Percentiles rank a stretch among this genome's conserved stretches.
Conservation (phyloP, 2,888 invertebrate genomes). For the Caenorhabditis sp. region DNA sequence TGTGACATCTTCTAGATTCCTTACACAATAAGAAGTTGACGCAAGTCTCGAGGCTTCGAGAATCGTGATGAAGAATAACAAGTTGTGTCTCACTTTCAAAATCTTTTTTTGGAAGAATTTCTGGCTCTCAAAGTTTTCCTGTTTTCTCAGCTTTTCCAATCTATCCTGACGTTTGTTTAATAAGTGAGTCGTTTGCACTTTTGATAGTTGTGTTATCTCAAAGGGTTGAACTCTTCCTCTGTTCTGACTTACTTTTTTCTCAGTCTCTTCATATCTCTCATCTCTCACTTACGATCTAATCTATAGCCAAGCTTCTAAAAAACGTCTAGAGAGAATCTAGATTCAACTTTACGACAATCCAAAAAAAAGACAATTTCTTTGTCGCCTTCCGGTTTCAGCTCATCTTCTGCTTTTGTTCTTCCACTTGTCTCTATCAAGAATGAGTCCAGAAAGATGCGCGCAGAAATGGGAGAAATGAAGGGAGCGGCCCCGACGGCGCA, state of each 20-base stretch:
- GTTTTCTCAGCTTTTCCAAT: neutral
- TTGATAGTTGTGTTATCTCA: constrained; percentile 25
- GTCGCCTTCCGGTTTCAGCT: constrained; percentile 38
- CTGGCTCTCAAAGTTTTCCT: neutral
- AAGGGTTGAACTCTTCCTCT: constrained; percentile 25
- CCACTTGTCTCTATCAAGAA: constrained; percentile 35
- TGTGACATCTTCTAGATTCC: constrained; percentile 45
- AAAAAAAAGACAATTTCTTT: constrained; percentile 31
- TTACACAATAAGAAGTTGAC: constrained; percentile 30
- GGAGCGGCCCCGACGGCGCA: constrained; percentile 33
- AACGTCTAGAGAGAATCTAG: constrained; percentile 4
- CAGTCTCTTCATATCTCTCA: too few species aligned
- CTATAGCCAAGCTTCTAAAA: too few species aligned
- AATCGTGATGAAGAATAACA: constrained; percentile 37
- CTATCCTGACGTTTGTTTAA: constrained; percentile 14
- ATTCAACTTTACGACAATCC: constrained; percentile 28
- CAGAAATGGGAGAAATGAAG: constrained; percentile 1
- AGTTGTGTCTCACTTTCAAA: neutral
- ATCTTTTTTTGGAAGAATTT: neutral
- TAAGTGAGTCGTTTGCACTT: constrained; percentile 16
- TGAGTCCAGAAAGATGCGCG: constrained; percentile 29
- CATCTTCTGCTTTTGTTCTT: constrained; percentile 47
- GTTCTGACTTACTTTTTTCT: neutral
- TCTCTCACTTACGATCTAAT: too few species aligned
- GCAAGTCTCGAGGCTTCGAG: neutral